These are phyloP conservation scores for Anarhynchus alexandrinus DNA, from an alignment of 2,113 vertebrate genomes.

Conservation along the genomic window DNA sequence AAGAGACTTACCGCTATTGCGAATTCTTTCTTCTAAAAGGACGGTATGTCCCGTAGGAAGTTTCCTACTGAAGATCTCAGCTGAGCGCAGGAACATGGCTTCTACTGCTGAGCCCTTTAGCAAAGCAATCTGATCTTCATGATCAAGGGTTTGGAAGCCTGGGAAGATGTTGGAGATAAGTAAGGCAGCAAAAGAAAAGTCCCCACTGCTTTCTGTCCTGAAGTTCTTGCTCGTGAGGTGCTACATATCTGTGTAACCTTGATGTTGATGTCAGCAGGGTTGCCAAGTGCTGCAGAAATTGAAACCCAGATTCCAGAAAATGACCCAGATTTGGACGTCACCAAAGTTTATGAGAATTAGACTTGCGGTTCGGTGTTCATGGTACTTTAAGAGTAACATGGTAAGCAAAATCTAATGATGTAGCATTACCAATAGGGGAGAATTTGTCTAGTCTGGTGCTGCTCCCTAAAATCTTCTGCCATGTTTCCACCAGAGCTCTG, in stretches of 20 bases:
- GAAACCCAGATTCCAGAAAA: neutral
- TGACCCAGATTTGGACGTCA: neutral
- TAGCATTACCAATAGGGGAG: neutral
- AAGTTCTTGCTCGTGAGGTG: neutral
- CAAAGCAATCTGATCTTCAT: slow-evolving; percentile 97
- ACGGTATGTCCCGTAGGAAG: slow-evolving; percentile 85
- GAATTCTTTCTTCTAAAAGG: slow-evolving; percentile 90
- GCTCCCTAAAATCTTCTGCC: neutral
- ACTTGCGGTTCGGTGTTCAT: neutral
- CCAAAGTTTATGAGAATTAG: neutral
- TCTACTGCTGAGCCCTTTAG: slow-evolving; percentile 97
- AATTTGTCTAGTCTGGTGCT: neutral
- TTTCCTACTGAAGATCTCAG: slow-evolving; percentile 91
- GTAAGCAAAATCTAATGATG: neutral
- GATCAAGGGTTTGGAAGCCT: slow-evolving; percentile 94
- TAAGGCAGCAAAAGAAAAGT: neutral
- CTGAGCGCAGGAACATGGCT: slow-evolving; percentile 97
- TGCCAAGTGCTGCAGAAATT: neutral
- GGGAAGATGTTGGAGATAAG: neutral
- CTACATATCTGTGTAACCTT: neutral
- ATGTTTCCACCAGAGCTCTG: neutral
- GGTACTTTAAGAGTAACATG: neutral
- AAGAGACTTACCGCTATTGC: slow-evolving; percentile 86
- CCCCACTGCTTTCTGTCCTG: neutral
- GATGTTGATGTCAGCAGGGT: neutral